Evolutionary conservation across 2,113 vertebrate species (phyloP).

Genomic region (Spea bombifrons): DNA sequence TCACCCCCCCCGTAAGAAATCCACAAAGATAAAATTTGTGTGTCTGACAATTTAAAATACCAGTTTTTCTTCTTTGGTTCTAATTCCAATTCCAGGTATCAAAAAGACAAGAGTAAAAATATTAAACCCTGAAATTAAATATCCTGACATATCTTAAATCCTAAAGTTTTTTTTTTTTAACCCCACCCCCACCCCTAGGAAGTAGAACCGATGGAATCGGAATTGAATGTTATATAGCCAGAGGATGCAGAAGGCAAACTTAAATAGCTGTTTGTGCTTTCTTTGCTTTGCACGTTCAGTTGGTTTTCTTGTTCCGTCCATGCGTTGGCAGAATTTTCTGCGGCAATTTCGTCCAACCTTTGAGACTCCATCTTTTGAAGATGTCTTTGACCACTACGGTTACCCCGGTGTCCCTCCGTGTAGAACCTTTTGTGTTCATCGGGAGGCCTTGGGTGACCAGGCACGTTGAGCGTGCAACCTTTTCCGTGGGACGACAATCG

Average conservation of each 20-base stretch:
- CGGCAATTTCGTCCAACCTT: background rate
- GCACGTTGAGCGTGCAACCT: conserved; percentile 50
- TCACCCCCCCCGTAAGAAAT: background rate
- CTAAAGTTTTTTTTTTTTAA: background rate
- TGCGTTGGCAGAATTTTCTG: conserved; percentile 51
- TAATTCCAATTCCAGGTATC: conserved; percentile 31
- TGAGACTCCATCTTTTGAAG: conserved; percentile 41
- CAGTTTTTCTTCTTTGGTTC: conserved; percentile 46
- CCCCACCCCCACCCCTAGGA: conserved; percentile 55
- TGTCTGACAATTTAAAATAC: conserved; percentile 9
- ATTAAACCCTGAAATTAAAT: conserved; percentile 10
- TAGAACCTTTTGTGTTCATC: conserved; percentile 52
- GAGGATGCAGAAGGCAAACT: conserved; percentile 79
- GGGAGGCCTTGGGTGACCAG: background rate
- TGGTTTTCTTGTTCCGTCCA: conserved; percentile 65
- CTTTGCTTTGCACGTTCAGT: conserved; percentile 65
- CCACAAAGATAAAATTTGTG: conserved; percentile 9
- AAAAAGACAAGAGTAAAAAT: conserved; percentile 28
- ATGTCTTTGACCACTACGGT: conserved; percentile 22
- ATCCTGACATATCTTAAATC: background rate
- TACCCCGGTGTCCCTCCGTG: conserved; percentile 9
- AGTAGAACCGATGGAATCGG: conserved; percentile 77
- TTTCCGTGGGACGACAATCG: conserved; percentile 62
- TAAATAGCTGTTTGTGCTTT: conserved; percentile 82
- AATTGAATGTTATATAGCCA: conserved; percentile 77